Base-by-base conservation (phyloP, 2,113 vertebrate genomes). In the Thunnus thynnus region DNA sequence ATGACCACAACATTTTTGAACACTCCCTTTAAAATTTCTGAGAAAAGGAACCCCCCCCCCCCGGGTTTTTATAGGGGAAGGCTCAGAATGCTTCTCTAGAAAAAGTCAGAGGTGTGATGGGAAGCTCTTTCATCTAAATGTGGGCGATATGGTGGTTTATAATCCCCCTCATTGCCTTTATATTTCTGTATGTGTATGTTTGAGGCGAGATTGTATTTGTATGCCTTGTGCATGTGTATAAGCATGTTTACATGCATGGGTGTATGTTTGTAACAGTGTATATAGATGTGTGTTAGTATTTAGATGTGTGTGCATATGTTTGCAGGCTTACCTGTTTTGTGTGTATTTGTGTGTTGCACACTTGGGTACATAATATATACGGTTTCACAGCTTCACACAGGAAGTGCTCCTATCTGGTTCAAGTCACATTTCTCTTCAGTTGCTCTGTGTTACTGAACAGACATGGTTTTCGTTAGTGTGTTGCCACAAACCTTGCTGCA, bases 301-400 rank as follows among this genome's bases (percentile, higher is more conserved):
- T 41, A 41, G 9, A 41, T 41, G 22, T 64, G 14, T n/a, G 5
- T 32, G 9, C 6, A 32, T 13, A 1, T 3, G n/a, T 46, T 47
- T 70, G 44, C 22, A 30, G 56, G 27, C 6, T 44, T 46, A 22
- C 3, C 1, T 70, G 6, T 58, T 25, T 17, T 32, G 17, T 54
- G 7, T 13, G 17, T 54, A 22, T 22, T 22, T 22, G 22, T 22
- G 22, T 22, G 22, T 22, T 22, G 17, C 1, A 18, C 12, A 14
- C n/a, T 25, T 51, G 65, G 22, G 27, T 16, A 7, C 18, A 16
- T 13, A 3, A 0, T 32, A 2, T 17, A 1, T 4, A 27, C 44
- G 16, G 47, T 78, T 69, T 61, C 75, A 68, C 30, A 54, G 5
- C 22, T 2, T 20, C 22, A 25, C 68, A 72, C 77, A 80, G 78